Evolutionary conservation across 1,140 invertebrate species (phyloP).

Genomic region (Bilobella aurantiaca): DNA sequence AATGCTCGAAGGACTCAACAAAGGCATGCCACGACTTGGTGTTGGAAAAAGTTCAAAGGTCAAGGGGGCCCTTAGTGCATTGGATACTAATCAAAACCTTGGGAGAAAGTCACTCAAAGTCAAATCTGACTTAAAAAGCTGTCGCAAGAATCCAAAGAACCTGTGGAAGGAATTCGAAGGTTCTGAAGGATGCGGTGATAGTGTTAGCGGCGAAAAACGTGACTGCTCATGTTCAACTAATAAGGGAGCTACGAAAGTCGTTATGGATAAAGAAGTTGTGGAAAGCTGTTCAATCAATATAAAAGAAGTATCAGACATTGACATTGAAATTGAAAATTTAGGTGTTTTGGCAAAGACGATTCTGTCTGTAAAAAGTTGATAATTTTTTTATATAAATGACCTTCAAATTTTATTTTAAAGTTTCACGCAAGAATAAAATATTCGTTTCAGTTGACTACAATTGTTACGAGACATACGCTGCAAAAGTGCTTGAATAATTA

Average conservation of each 20-base stretch:
- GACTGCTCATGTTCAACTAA: constrained; percentile 8
- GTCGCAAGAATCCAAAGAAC: not conserved
- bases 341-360: constrained; percentile 10
- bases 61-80: constrained; percentile 18
- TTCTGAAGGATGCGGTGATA: not conserved
- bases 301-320: constrained; percentile 13
- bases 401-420: not conserved
- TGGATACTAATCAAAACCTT: constrained; percentile 11
- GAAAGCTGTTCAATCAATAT: too few relatives aligned
- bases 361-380: not conserved
- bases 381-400: not conserved
- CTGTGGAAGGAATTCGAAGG: not conserved
- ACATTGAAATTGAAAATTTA: constrained; percentile 26
- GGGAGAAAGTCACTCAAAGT: not conserved
- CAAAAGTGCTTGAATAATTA: constrained; percentile 51
- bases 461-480: constrained; percentile 47
- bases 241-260: not conserved
- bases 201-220: too few relatives aligned
- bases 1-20: constrained; percentile 87
- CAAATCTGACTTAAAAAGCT: too few relatives aligned
- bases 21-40: constrained; percentile 74
- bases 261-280: not conserved
- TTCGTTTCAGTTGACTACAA: not conserved
- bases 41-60: constrained; percentile 73
- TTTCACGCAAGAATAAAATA: too few relatives aligned